phyloP scores from a whole-genome alignment of 2,888 invertebrate species.

The Thalpophila matura region DNA sequence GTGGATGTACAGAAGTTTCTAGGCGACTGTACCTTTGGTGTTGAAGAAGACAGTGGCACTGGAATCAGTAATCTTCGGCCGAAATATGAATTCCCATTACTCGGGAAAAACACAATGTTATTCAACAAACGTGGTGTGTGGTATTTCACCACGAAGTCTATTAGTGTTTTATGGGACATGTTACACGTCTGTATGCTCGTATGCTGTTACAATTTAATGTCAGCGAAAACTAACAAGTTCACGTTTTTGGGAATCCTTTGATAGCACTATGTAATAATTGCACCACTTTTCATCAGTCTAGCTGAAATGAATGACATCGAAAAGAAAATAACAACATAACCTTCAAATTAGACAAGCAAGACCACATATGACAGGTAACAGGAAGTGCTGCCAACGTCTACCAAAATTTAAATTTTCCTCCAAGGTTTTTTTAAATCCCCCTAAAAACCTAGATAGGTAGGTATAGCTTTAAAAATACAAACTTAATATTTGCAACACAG shows the following conservation, averaged over 20 bases:
- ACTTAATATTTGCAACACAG: too few species aligned
- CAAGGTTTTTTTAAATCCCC: too few species aligned
- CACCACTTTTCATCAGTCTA: slow-evolving; percentile 57
- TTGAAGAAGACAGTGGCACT: slow-evolving; percentile 74
- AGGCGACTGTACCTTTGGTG: slow-evolving; percentile 78
- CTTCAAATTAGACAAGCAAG: slow-evolving; percentile 1
- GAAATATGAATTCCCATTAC: slow-evolving; percentile 85
- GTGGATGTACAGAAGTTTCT: slow-evolving; percentile 77
- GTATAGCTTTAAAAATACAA: too few species aligned
- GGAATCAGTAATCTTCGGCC: slow-evolving; percentile 79
- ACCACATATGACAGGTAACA: background rate
- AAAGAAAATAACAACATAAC: slow-evolving; percentile 35
- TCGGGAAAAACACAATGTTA: slow-evolving; percentile 85
- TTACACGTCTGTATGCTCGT: slow-evolving; percentile 23
- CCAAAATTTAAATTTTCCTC: too few species aligned
- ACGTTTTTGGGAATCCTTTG: background rate
- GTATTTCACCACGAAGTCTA: slow-evolving; percentile 86
- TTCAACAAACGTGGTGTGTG: slow-evolving; percentile 84
- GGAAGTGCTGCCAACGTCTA: too few species aligned
- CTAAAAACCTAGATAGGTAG: too few species aligned
- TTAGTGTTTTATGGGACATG: slow-evolving; percentile 85
- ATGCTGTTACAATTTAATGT: background rate
- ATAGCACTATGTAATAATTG: slow-evolving; percentile 38
- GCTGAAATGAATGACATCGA: background rate
- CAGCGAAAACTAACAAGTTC: background rate